Percentiles rank a stretch among this genome's conserved stretches.
Evolutionary conservation across 2,113 vertebrate species (phyloP).

Genomic region (Entelurus aequoreus): DNA sequence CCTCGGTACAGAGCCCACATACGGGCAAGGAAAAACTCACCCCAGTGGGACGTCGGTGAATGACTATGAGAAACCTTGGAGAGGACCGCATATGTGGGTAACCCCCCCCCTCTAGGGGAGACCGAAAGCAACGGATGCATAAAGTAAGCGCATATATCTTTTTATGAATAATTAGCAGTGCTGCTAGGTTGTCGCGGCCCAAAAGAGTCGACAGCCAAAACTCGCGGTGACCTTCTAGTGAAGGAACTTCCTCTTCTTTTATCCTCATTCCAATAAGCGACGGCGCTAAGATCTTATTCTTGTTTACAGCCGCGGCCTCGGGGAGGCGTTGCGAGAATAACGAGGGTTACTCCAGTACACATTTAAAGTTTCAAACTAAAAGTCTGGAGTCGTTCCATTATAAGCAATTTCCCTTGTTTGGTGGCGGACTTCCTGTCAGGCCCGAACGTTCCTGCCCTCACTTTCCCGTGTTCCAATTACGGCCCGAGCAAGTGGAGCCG

Average conservation of each 20-base stretch:
- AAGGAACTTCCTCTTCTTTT: slow-evolving; percentile 26
- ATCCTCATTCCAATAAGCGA: slow-evolving; percentile 35
- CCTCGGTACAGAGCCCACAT: too few relatives aligned
- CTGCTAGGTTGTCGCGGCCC: background rate
- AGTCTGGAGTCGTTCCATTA: background rate
- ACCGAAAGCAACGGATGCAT: too few relatives aligned
- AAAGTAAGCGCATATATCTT: background rate
- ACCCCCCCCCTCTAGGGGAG: too few relatives aligned
- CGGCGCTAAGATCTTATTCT: slow-evolving; percentile 52
- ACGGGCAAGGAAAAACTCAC: too few relatives aligned
- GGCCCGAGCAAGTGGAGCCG: background rate
- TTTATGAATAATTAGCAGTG: slow-evolving; percentile 16
- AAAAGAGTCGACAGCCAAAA: slow-evolving; percentile 8
- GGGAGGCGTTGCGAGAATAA: slow-evolving; percentile 31
- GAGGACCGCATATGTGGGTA: too few relatives aligned
- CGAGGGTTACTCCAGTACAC: slow-evolving; percentile 27
- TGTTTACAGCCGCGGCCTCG: slow-evolving; percentile 50
- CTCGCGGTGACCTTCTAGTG: slow-evolving; percentile 25
- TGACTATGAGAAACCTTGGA: too few relatives aligned
- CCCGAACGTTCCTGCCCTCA: slow-evolving; percentile 1
- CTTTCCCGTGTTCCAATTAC: slow-evolving; percentile 3
- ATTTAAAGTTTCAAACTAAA: slow-evolving; percentile 27
- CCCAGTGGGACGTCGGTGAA: too few relatives aligned
- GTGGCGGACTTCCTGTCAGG: background rate
- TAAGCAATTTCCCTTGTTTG: background rate